These are phyloP conservation scores for Hirtodrosophila cameraria DNA, from an alignment of 2,888 invertebrate genomes.

Conservation along the genomic window DNA sequence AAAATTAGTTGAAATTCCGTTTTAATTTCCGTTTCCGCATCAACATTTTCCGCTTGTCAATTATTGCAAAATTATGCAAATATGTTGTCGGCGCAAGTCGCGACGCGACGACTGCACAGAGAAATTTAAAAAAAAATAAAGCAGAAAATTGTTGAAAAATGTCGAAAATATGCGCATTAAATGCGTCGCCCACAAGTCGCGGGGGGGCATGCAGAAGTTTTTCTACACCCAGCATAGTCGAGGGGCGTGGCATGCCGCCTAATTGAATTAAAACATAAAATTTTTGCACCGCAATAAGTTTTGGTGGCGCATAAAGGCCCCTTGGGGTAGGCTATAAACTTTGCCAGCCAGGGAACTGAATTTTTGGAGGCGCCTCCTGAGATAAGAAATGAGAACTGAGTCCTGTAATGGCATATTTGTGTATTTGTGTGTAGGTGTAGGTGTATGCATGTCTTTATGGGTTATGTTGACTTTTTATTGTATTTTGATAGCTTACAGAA, in stretches of 20 bases:
- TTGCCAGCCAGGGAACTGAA: slow-evolving; percentile 27
- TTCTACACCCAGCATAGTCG: background rate
- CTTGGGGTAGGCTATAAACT: slow-evolving; percentile 57
- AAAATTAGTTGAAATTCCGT: slow-evolving; percentile 72
- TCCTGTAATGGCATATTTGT: slow-evolving; percentile 1
- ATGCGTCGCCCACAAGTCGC: slow-evolving; percentile 46
- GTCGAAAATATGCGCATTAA: slow-evolving; percentile 62
- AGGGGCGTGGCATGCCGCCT: slow-evolving; percentile 44
- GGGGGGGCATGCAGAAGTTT: background rate
- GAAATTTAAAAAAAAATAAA: slow-evolving; percentile 13
- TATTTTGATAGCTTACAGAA: slow-evolving; percentile 43
- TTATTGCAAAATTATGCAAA: slow-evolving; percentile 78
- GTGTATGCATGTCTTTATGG: background rate
- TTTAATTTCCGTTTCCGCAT: slow-evolving; percentile 76
- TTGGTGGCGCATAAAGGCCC: slow-evolving; percentile 39
- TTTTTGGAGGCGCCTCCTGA: slow-evolving; percentile 25
- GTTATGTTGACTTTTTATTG: slow-evolving; percentile 37
- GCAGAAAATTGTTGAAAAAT: slow-evolving; percentile 51
- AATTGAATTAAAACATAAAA: slow-evolving; percentile 76
- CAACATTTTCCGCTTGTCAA: slow-evolving; percentile 77
- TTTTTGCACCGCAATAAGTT: slow-evolving; percentile 68
- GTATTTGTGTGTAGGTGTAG: background rate
- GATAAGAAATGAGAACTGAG: slow-evolving; percentile 32
- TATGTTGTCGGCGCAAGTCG: slow-evolving; percentile 46
- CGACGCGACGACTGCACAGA: slow-evolving; percentile 5